These are phyloP conservation scores for Dendrolimus pini DNA, from an alignment of 2,888 invertebrate genomes.

Conservation along the genomic window DNA sequence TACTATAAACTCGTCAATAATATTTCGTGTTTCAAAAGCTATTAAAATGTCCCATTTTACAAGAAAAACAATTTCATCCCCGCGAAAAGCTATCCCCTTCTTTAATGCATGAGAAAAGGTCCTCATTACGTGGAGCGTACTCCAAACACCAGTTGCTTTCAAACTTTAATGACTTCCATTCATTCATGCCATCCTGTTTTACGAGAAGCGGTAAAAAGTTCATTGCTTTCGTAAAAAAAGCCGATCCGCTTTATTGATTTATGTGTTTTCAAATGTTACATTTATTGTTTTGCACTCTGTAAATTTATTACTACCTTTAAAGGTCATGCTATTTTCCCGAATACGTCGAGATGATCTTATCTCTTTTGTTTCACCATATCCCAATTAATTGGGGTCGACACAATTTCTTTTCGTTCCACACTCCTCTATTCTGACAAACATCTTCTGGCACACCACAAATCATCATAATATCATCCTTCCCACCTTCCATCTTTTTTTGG, in stretches of 20 bases:
- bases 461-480: too few relatives aligned
- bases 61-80: neutral
- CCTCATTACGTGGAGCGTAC: constrained; percentile 1
- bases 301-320: too few relatives aligned
- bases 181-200: constrained; percentile 3
- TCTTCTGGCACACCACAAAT: too few relatives aligned
- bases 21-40: too few relatives aligned
- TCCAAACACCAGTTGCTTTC: constrained; percentile 4
- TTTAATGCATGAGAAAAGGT: constrained; percentile 1
- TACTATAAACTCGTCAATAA: too few relatives aligned
- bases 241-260: neutral
- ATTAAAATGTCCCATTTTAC: neutral
- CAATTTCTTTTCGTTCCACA: too few relatives aligned
- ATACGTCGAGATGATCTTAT: too few relatives aligned
- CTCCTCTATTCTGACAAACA: too few relatives aligned
- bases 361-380: too few relatives aligned
- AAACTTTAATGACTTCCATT: constrained; percentile 4
- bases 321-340: too few relatives aligned
- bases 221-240: neutral
- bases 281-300: neutral
- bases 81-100: neutral
- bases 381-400: too few relatives aligned
- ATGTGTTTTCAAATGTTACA: neutral
- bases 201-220: constrained; percentile 1
- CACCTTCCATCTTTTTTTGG: too few relatives aligned